phyloP scores from a whole-genome alignment of 1,140 invertebrate genomes.

The Drosophila melanica region DNA sequence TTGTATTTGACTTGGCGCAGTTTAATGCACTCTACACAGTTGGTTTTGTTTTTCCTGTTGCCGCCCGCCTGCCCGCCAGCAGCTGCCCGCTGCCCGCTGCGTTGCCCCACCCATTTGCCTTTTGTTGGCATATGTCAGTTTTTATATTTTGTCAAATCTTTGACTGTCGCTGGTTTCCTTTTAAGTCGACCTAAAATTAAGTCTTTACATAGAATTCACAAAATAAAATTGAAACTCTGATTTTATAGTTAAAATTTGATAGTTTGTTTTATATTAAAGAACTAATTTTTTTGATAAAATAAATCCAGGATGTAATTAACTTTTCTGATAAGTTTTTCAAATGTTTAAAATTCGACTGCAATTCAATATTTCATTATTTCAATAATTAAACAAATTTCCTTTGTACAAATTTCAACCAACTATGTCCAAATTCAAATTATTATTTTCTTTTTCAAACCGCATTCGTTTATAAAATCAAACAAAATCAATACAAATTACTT shows the following conservation, averaged over 20 bases:
- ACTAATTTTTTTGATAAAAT: background rate
- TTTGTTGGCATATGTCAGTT: constrained; percentile 67
- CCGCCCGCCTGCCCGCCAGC: background rate
- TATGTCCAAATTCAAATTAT: background rate
- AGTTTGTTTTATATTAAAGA: no score
- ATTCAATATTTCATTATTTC: no score
- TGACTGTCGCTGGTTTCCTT: constrained; percentile 21
- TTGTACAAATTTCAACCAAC: no score
- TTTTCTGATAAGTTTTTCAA: no score
- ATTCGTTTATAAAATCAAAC: background rate
- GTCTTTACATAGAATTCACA: no score
- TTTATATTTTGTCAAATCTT: constrained; percentile 30
- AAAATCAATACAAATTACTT: background rate
- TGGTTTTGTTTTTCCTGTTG: constrained; percentile 21
- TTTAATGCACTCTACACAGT: constrained; percentile 71
- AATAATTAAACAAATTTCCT: no score
- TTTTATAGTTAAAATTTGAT: no score
- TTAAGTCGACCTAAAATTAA: constrained; percentile 1
- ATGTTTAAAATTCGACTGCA: no score
- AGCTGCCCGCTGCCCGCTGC: constrained; percentile 3
- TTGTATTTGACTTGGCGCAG: constrained; percentile 58
- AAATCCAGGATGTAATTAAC: no score
- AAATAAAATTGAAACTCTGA: no score
- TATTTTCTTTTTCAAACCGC: background rate
- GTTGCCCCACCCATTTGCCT: constrained; percentile 24